Percentiles rank a stretch among this genome's conserved stretches.
phyloP scores from a whole-genome alignment of 2,113 vertebrate genomes.

The Machaerirhynchus nigripectus region DNA sequence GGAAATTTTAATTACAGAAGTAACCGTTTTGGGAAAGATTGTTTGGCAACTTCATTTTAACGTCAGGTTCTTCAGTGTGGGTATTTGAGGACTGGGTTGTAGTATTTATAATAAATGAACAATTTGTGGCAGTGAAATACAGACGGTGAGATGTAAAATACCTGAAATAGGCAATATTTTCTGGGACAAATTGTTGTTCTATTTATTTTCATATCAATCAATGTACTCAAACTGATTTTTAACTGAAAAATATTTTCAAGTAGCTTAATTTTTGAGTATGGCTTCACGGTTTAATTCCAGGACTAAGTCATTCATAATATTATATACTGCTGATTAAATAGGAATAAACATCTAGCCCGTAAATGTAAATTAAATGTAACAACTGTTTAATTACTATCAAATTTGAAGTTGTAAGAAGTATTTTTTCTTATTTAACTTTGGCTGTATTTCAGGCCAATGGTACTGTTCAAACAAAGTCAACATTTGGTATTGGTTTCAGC shows the following conservation, averaged over 20 bases:
- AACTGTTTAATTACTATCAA: background rate
- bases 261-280: background rate
- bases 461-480: background rate
- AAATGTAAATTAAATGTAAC: background rate
- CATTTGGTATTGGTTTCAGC: background rate
- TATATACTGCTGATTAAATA: background rate
- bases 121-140: background rate
- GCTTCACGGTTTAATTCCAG: background rate
- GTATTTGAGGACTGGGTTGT: background rate
- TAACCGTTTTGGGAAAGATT: background rate
- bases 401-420: background rate
- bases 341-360: background rate
- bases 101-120: background rate
- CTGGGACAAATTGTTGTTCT: background rate
- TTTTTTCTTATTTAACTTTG: background rate
- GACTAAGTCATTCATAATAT: background rate
- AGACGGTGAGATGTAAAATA: background rate
- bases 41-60: background rate
- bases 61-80: background rate
- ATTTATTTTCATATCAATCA: background rate
- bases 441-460: background rate
- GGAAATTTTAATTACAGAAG: background rate
- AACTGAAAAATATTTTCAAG: background rate
- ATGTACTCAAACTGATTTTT: background rate
- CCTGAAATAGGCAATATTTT: background rate